These are phyloP conservation scores for Poecilia picta DNA, from an alignment of 2,797 vertebrate species.

Conservation along the genomic window DNA sequence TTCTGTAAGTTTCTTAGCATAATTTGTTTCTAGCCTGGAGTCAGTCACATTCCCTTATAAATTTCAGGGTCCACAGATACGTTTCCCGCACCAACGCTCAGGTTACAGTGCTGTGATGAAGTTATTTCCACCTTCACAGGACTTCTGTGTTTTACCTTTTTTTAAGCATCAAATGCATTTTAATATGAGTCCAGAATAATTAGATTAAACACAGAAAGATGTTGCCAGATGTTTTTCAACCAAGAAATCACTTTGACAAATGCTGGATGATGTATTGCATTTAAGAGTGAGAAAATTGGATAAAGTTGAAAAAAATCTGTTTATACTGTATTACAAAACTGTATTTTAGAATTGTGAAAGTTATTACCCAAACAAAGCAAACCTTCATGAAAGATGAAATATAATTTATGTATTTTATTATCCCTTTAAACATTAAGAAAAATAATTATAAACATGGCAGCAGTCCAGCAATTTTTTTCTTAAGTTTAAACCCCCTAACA, in stretches of 20 bases:
- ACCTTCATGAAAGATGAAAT: background rate
- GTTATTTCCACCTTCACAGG: background rate
- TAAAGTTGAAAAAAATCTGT: background rate
- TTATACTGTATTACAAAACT: background rate
- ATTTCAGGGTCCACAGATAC: background rate
- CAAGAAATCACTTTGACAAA: background rate
- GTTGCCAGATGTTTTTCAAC: no score
- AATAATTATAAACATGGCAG: background rate
- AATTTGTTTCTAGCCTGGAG: background rate
- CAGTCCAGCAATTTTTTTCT: background rate
- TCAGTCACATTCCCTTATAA: background rate
- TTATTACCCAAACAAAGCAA: conserved; percentile 1
- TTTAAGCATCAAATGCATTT: background rate
- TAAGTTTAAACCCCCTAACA: background rate
- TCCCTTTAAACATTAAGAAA: no score
- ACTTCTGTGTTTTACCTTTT: background rate
- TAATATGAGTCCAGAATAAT: background rate
- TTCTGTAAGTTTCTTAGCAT: no score
- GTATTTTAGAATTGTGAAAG: background rate
- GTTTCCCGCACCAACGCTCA: background rate
- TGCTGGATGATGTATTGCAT: no score
- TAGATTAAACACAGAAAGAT: background rate
- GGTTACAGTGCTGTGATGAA: background rate
- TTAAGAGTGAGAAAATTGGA: no score
- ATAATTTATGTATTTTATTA: background rate